A percentile compares a stretch with the other conserved stretches of the same genome.
These are phyloP conservation scores for Drosophila lutescens DNA, from an alignment of 2,888 invertebrate species.

Conservation along the genomic window DNA sequence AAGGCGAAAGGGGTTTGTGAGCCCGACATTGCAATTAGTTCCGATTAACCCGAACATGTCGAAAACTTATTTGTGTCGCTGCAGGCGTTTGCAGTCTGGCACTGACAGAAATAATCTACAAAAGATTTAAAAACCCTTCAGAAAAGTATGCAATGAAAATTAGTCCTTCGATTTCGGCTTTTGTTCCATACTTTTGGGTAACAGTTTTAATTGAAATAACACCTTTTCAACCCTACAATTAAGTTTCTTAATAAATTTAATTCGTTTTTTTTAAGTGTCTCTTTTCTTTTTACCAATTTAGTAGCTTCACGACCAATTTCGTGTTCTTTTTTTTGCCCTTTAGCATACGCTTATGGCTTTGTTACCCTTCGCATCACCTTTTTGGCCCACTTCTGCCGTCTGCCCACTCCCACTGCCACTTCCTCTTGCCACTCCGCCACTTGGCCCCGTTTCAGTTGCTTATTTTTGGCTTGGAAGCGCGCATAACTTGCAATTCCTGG, in stretches of 20 bases:
- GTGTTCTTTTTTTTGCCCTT: constrained; percentile 11
- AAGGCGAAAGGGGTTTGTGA: constrained; percentile 24
- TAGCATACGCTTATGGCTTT: constrained; percentile 42
- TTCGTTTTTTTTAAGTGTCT: not conserved
- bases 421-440: not conserved
- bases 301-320: not conserved
- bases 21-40: constrained; percentile 30
- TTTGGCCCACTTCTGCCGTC: constrained; percentile 24
- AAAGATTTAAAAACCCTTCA: no score
- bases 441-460: constrained; percentile 15
- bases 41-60: constrained; percentile 27
- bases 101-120: not conserved
- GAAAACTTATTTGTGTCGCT: constrained; percentile 4
- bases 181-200: no score
- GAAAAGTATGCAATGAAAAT: no score
- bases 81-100: not conserved
- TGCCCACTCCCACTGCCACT: not conserved
- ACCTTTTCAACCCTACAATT: no score
- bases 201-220: no score
- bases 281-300: no score
- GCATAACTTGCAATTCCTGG: constrained; percentile 67
- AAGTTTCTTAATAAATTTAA: no score
- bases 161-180: no score
- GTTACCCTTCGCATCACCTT: constrained; percentile 33
- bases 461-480: constrained; percentile 60